phyloP scores from a whole-genome alignment of 2,797 vertebrate species.

The Varecia variegata region DNA sequence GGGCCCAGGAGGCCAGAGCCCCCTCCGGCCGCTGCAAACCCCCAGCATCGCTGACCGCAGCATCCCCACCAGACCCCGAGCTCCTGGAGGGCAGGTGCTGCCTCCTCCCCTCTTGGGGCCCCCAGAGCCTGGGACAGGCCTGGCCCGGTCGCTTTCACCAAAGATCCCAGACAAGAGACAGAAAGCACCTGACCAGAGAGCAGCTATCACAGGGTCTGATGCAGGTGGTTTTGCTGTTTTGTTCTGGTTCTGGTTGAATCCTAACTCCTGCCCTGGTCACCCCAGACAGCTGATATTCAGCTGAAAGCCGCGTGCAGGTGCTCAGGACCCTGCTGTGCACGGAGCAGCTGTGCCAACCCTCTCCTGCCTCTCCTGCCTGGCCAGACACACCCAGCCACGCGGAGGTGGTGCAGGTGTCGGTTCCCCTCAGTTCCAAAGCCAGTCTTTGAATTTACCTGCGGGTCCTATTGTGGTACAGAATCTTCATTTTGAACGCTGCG shows the following conservation, averaged over 20 bases:
- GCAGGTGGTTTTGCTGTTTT: background rate
- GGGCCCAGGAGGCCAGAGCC: background rate
- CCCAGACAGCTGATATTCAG: background rate
- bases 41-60: background rate
- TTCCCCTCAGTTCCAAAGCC: background rate
- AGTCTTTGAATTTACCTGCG: slow-evolving; percentile 81
- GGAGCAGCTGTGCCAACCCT: background rate
- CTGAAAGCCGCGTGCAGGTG: background rate
- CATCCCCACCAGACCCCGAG: background rate
- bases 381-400: background rate
- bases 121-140: background rate
- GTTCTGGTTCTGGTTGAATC: background rate
- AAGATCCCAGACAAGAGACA: background rate
- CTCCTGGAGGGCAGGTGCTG: background rate
- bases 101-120: background rate
- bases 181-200: background rate
- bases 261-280: background rate
- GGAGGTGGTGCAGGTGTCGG: accelerated
- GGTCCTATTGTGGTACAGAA: slow-evolving; percentile 89
- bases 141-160: background rate
- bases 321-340: background rate
- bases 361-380: background rate
- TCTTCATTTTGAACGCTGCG: slow-evolving; percentile 90
- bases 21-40: background rate
- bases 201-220: background rate